These are phyloP conservation scores for Orientallactaga sibirica DNA, from an alignment of 2,797 vertebrate species.

Conservation along the genomic window DNA sequence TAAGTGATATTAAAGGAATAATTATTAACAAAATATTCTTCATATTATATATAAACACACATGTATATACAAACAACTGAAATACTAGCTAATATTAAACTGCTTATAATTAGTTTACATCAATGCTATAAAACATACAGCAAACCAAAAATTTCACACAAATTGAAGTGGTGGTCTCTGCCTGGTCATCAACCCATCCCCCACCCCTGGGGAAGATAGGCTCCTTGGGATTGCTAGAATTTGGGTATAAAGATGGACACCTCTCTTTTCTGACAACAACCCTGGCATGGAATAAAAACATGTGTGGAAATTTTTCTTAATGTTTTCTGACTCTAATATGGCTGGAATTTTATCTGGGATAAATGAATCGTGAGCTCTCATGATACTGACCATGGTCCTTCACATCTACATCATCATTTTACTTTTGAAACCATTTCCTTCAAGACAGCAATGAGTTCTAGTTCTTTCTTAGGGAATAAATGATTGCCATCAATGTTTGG, in stretches of 20 bases:
- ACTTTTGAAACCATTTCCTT: constrained; percentile 37
- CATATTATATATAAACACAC: background rate
- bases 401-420: constrained; percentile 12
- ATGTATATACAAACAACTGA: background rate
- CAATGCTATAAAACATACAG: background rate
- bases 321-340: constrained; percentile 39
- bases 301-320: background rate
- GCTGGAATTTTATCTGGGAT: constrained; percentile 40
- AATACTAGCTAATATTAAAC: background rate
- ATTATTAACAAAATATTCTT: background rate
- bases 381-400: constrained; percentile 28
- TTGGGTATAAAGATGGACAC: background rate
- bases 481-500: background rate
- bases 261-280: background rate
- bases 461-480: constrained; percentile 33
- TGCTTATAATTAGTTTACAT: background rate
- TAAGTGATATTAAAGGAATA: background rate
- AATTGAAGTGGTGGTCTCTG: background rate
- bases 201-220: background rate
- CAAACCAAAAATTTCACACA: background rate
- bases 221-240: background rate
- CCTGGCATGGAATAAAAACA: background rate
- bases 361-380: constrained; percentile 10
- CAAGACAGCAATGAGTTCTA: background rate
- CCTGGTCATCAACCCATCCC: background rate